These are phyloP conservation scores for Galagoides demidoff DNA, from an alignment of 2,797 vertebrate species.

Conservation along the genomic window DNA sequence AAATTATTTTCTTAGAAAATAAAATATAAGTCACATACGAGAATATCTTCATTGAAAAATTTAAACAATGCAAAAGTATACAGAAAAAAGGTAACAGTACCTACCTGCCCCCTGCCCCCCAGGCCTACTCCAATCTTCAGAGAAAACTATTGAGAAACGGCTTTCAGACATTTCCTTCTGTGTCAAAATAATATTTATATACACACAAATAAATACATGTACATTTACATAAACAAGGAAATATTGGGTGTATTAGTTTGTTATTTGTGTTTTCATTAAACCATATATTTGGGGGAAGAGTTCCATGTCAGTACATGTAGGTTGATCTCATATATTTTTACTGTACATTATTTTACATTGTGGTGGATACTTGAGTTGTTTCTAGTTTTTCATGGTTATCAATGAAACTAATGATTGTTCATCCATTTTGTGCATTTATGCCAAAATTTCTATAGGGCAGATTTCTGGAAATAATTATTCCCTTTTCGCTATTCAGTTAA, in stretches of 20 bases:
- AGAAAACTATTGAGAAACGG: background rate
- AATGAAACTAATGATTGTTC: background rate
- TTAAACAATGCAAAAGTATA: background rate
- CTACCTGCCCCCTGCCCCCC: background rate
- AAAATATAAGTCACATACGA: background rate
- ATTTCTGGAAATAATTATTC: background rate
- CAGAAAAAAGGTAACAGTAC: background rate
- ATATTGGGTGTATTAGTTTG: background rate
- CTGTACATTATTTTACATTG: background rate
- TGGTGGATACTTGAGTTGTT: background rate
- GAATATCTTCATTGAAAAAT: background rate
- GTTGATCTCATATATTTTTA: background rate
- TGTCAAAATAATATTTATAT: background rate
- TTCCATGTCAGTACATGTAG: background rate
- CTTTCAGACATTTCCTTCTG: conserved; percentile 3
- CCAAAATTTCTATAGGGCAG: background rate
- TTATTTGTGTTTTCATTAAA: background rate
- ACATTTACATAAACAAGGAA: background rate
- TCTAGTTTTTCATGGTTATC: background rate
- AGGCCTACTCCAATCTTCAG: background rate
- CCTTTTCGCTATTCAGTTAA: background rate
- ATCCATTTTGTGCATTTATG: background rate
- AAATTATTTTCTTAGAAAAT: background rate
- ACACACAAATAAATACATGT: background rate
- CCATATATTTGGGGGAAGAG: background rate